A percentile compares a stretch with the other conserved stretches of the same genome.
These are phyloP conservation scores for Rhimphoctona megacephalus DNA, from an alignment of 2,888 invertebrate genomes.

Conservation along the genomic window DNA sequence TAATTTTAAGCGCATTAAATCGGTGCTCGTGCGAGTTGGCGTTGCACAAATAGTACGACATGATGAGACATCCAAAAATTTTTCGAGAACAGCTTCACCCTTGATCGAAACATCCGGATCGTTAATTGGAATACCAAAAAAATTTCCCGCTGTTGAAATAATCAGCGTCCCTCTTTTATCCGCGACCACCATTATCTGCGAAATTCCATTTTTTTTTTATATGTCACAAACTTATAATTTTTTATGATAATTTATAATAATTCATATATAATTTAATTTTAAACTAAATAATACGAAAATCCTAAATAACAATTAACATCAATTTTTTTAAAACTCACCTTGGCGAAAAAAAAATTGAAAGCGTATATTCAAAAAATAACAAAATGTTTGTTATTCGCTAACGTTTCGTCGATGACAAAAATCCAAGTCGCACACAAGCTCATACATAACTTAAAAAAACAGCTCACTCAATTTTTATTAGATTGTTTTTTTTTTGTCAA, in stretches of 20 bases:
- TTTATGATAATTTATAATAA: not conserved
- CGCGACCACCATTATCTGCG: slow-evolving; percentile 71
- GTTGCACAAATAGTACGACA: slow-evolving; percentile 79
- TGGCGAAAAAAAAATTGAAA: not conserved
- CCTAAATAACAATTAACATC: not conserved
- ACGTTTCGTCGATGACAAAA: not conserved
- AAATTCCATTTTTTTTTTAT: not conserved
- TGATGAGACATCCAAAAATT: slow-evolving; percentile 78
- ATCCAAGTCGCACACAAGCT: not conserved
- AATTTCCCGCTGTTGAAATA: slow-evolving; percentile 80
- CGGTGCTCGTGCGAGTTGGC: slow-evolving; percentile 64
- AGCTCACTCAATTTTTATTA: not conserved
- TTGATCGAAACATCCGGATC: slow-evolving; percentile 69
- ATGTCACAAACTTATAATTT: too few species aligned
- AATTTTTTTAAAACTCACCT: not conserved
- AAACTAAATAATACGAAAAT: not conserved
- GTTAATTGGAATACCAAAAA: slow-evolving; percentile 75
- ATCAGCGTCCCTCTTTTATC: slow-evolving; percentile 79
- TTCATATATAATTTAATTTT: not conserved
- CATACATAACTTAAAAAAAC: not conserved
- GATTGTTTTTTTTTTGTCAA: not conserved
- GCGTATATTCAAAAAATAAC: not conserved
- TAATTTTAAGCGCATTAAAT: slow-evolving; percentile 73
- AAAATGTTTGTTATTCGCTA: not conserved
- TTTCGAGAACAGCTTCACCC: slow-evolving; percentile 76